phyloP scores from a whole-genome alignment of 2,113 vertebrate species.

The Epinephelus moara region DNA sequence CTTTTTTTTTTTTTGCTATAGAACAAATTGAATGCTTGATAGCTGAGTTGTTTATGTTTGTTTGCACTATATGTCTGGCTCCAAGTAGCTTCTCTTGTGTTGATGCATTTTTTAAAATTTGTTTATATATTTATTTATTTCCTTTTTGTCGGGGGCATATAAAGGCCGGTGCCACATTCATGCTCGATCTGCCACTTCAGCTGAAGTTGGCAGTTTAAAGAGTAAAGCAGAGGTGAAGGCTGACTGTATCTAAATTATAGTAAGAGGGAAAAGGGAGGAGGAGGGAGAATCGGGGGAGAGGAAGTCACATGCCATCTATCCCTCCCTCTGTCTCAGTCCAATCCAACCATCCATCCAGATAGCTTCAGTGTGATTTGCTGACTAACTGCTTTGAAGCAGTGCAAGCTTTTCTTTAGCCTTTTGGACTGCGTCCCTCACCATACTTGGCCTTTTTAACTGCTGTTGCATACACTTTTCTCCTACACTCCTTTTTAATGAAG shows the following conservation, averaged over 20 bases:
- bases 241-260: slow-evolving; percentile 59
- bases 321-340: slow-evolving; percentile 50
- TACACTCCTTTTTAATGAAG: no score
- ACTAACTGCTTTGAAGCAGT: slow-evolving; percentile 57
- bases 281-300: not conserved
- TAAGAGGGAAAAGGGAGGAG: not conserved
- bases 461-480: not conserved
- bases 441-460: slow-evolving; percentile 4
- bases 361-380: slow-evolving; percentile 53
- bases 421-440: not conserved
- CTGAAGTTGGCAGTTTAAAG: slow-evolving; percentile 16
- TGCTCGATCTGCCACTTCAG: slow-evolving; percentile 36
- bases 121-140: no score
- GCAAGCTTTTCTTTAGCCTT: slow-evolving; percentile 38
- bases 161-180: slow-evolving; percentile 48
- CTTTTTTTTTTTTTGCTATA: not conserved
- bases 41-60: slow-evolving; percentile 7
- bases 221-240: slow-evolving; percentile 41
- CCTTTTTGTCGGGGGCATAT: slow-evolving; percentile 51
- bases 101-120: not conserved
- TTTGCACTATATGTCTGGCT: not conserved
- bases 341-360: slow-evolving; percentile 50
- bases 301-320: slow-evolving; percentile 30
- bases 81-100: slow-evolving; percentile 23
- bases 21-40: not conserved